Conservation (phyloP, 2,888 invertebrate species). For the Pegoplata infirma region DNA sequence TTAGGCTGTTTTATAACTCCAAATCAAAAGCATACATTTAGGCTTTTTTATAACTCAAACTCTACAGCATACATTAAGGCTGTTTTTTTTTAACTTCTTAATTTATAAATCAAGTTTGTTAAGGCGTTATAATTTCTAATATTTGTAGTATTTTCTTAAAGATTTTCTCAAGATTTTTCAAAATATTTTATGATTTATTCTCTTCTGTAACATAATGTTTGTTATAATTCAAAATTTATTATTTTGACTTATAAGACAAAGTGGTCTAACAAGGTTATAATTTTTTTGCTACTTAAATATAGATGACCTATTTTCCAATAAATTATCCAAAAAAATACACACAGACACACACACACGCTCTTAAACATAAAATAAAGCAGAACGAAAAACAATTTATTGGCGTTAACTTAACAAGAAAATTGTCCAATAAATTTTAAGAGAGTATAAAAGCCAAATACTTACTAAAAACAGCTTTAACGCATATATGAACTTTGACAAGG, state of each 20-base stretch:
- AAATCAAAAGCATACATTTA: too few relatives aligned
- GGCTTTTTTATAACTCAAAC: too few relatives aligned
- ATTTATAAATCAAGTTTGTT: too few relatives aligned
- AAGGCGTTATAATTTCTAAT: too few relatives aligned
- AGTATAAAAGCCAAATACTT: not conserved
- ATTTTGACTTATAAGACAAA: not conserved
- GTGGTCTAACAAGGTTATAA: too few relatives aligned
- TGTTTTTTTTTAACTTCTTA: too few relatives aligned
- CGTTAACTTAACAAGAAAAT: constrained; percentile 1
- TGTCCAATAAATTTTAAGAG: constrained; percentile 22
- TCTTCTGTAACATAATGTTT: not conserved
- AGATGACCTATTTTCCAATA: not conserved
- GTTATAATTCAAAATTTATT: not conserved
- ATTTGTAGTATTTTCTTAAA: too few relatives aligned
- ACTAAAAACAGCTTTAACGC: not conserved
- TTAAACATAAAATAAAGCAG: too few relatives aligned
- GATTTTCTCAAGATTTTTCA: too few relatives aligned
- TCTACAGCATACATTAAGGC: too few relatives aligned
- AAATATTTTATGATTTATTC: not conserved
- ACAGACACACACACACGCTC: not conserved
- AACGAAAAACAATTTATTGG: not conserved
- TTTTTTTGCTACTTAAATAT: not conserved
- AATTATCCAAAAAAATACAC: not conserved
- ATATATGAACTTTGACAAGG: not conserved
- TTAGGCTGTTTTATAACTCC: too few relatives aligned